Base-by-base conservation (phyloP, 1,140 invertebrate genomes). In the Aphaenogaster floridana region DNA sequence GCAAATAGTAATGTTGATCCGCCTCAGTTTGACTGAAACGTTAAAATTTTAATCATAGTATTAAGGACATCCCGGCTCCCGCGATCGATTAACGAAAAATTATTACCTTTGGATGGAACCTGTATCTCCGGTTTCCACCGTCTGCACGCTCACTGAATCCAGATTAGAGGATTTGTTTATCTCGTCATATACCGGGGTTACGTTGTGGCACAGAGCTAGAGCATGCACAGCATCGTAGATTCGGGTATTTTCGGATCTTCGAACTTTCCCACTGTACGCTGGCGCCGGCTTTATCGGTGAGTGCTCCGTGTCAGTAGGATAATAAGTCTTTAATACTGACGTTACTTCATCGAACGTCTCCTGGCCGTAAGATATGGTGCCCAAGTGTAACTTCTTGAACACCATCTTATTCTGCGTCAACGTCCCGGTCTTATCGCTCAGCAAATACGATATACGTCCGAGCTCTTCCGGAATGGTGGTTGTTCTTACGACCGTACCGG, bases 391-490 rank as follows among this genome's bases (percentile, higher is more conserved):
- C 91, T 98, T 98, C 93, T 99, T 99, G 92, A 99, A 99, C 3
- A 99, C 97, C 99, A 99, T 99, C 94, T 99, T 99, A 95, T 99
- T 99, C 95, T 99, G 99, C 0, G 99, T 99, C 5, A 99, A 96
- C 0, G 99, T 99, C 6, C 99, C 99, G 0, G 99, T 99, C 96
- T 99, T 99, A 94, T 99, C 99, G 0, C 98, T 99, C 2, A 99
- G 95, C 64, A 99, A 96, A 95, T 99, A 99, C 1, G 98, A 98
- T 90, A 99, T 99, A 69, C 99, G 96, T 0, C 99, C 99, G n/a
- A 99, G 95, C 95, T 99, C 99, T 96, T 99, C 99, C 0, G 99
- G 98, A 91, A 99, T 99, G 2, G 99, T 99, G 0, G 99, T 99
- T 61, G 98, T 99, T n/a, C 99, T 96, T 77, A 99, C 99, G n/a